Conservation (phyloP, 1,140 invertebrate species). For the Caenorhabditis elegans region DNA sequence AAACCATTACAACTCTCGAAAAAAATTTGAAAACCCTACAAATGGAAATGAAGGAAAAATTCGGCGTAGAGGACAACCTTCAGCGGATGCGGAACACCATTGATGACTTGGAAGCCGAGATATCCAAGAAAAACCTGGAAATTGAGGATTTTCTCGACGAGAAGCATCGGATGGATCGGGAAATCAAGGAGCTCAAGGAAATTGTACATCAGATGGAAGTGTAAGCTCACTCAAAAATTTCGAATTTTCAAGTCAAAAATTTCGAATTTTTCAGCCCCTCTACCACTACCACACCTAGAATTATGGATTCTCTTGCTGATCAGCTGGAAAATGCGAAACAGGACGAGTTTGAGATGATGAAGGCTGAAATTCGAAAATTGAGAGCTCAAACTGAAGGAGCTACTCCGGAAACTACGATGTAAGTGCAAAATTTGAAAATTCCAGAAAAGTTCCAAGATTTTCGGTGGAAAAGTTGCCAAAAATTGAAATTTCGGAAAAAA, state of each 20-base stretch:
- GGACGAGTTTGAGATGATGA: neutral
- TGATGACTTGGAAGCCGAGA: neutral
- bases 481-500: too few species aligned
- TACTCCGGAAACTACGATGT: neutral
- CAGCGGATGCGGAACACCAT: neutral
- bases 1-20: neutral
- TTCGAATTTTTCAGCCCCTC: neutral
- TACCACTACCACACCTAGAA: neutral
- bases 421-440: too few species aligned
- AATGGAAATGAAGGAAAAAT: neutral
- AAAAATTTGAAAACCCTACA: neutral
- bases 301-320: slow-evolving; percentile 31
- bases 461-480: too few species aligned
- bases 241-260: neutral
- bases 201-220: neutral
- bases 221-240: neutral
- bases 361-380: slow-evolving; percentile 6
- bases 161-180: neutral
- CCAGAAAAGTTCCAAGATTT: too few species aligned
- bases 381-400: slow-evolving; percentile 18
- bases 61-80: neutral
- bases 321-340: slow-evolving; percentile 23
- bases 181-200: neutral
- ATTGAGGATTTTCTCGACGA: slow-evolving; percentile 27
- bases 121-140: neutral